A percentile compares a stretch with the other conserved stretches of the same genome.
Conservation (phyloP, 2,113 vertebrate species). For the Furnarius figulus region DNA sequence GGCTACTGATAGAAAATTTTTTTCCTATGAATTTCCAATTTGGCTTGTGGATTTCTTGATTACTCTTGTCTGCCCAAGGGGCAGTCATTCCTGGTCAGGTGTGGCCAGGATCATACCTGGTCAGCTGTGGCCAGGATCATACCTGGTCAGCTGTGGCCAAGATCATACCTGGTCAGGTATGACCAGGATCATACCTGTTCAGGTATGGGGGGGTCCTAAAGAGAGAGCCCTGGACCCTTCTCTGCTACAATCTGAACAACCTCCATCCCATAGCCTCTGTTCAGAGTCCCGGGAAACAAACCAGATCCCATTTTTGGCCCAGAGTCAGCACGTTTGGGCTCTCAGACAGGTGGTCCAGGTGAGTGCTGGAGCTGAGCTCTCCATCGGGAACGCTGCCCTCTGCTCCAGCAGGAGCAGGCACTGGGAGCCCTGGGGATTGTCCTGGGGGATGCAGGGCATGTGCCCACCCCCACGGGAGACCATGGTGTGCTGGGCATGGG, state of each 20-base stretch:
- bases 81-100: not conserved
- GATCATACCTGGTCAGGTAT: not conserved
- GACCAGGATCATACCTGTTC: not conserved
- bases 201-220: not conserved
- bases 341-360: not conserved
- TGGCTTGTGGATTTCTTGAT: not conserved
- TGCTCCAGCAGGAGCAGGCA: rapidly evolving
- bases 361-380: not conserved
- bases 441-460: not conserved
- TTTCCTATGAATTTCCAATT: not conserved
- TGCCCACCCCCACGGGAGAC: not conserved
- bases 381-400: rapidly evolving
- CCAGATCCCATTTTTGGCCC: rapidly evolving
- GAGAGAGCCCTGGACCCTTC: not conserved
- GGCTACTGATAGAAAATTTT: no score
- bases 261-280: not conserved
- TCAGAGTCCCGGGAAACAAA: rapidly evolving
- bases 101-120: not conserved
- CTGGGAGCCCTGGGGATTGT: not conserved
- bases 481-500: not conserved
- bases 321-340: rapidly evolving
- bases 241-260: not conserved
- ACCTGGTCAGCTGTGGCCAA: not conserved
- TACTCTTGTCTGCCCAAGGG: not conserved
- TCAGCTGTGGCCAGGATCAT: no score